A percentile compares a stretch with the other conserved stretches of the same genome.
Conservation (phyloP, 2,888 invertebrate genomes). For the Dimorphilus gyrociliatus region DNA sequence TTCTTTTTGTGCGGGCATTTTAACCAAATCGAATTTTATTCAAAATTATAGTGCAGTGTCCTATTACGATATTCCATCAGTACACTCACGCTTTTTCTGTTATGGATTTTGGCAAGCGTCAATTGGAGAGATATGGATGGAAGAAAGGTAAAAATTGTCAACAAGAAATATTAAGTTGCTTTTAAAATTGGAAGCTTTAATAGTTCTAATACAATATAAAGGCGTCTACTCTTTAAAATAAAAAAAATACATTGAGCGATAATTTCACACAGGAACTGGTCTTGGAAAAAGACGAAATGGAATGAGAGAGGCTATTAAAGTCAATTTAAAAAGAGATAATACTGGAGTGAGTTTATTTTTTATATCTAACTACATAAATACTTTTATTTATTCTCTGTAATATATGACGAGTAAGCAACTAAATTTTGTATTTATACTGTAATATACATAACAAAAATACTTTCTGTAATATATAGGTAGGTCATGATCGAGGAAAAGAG, state of each 20-base stretch:
- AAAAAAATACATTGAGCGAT: not conserved
- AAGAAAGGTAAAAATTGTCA: slow-evolving; percentile 43
- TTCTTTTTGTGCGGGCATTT: too few relatives aligned
- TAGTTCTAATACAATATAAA: not conserved
- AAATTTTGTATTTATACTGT: too few relatives aligned
- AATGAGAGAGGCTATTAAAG: slow-evolving; percentile 57
- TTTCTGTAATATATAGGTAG: slow-evolving; percentile 40
- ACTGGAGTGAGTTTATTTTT: slow-evolving; percentile 18
- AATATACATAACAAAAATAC: slow-evolving; percentile 1
- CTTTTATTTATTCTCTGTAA: slow-evolving; percentile 1
- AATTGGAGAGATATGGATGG: slow-evolving; percentile 62
- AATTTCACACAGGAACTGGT: slow-evolving; percentile 51
- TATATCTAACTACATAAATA: not conserved
- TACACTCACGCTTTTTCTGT: too few relatives aligned
- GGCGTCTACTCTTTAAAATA: too few relatives aligned
- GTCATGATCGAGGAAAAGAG: slow-evolving; percentile 55
- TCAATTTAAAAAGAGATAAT: slow-evolving; percentile 61
- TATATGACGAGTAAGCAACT: not conserved
- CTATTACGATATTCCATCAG: too few relatives aligned
- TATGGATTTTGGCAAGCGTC: slow-evolving; percentile 48
- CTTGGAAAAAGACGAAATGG: slow-evolving; percentile 65
- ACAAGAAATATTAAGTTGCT: not conserved
- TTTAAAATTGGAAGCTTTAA: not conserved
- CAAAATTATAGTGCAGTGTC: too few relatives aligned
- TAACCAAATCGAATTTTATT: too few relatives aligned